Base-by-base conservation (phyloP, 2,797 vertebrate genomes). In the Harpagifer antarcticus region DNA sequence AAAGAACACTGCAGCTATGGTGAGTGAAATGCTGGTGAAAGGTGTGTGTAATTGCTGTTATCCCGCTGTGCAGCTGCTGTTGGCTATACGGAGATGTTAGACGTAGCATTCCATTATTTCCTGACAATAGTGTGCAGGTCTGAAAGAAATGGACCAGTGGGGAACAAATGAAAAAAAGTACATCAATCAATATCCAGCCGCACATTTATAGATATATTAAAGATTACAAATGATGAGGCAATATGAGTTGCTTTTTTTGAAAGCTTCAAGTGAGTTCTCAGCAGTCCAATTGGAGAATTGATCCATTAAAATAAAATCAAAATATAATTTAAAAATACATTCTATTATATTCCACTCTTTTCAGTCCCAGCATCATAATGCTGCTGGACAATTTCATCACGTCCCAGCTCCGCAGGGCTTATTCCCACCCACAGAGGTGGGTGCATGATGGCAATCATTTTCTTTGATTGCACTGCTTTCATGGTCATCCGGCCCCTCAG, bases 381-480 rank as follows among this genome's bases (percentile, higher is more conserved):
- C 67, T 52, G 56, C 54, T 64, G 40, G 48, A 72, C 72, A 70
- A 59, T 86, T 79, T 69, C 74, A 63, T 83, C 66, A 57, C 37
- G 23, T 20, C 40, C 0, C 49, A 49, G 50, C 78, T 70, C 68
- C 3, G 10, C 57, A 14, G 72, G 60, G 50, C 9, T 70, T 19
- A 16, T 42, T 59, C 70, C 67, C 68, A 76, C 71, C 72, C 27
- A 72, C 48, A 72, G 72, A 62, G 74, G 48, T 55, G 59, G 57
- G 47, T 69, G 65, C 69, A 50, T 42, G 67, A 76, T 63, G 61
- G 68, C 76, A 84, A 68, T 83, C 67, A 45, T 61, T 45, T 65
- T 70, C 66, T 84, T 80, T 86, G 86, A 86, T 82, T 86, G 79
- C 45, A 12, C 59, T 50, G 43, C 71, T 84, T 85, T 85, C 71